These are phyloP conservation scores for Cataglyphis rosenhaueri DNA, from an alignment of 2,888 invertebrate species.

Conservation along the genomic window DNA sequence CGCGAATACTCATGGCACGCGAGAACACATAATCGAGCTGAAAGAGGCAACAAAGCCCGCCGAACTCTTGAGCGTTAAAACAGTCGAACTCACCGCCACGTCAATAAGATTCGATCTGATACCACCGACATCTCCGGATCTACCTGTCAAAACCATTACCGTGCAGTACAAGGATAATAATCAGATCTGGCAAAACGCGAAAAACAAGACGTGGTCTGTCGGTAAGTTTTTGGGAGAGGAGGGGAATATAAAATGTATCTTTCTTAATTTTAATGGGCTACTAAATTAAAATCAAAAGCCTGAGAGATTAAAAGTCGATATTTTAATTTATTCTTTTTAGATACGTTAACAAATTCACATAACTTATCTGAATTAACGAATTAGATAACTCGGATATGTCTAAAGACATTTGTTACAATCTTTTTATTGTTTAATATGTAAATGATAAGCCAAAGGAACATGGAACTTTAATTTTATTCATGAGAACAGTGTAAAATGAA, in stretches of 20 bases:
- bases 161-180: conserved; percentile 92
- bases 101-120: conserved; percentile 93
- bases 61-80: conserved; percentile 88
- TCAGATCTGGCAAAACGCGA: conserved; percentile 91
- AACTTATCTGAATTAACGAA: neutral
- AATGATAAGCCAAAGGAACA: neutral
- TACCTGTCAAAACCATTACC: conserved; percentile 91
- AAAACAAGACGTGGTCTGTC: conserved; percentile 77
- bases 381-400: neutral
- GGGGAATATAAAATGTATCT: neutral
- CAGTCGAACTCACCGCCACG: conserved; percentile 92
- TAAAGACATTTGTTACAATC: neutral
- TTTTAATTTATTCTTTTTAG: neutral
- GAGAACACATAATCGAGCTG: conserved; percentile 89
- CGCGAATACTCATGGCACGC: conserved; percentile 91
- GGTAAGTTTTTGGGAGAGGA: conserved; percentile 62
- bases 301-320: neutral
- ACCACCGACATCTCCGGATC: conserved; percentile 90
- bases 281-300: neutral
- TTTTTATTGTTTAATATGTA: neutral
- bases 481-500: neutral
- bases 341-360: neutral
- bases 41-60: conserved; percentile 91
- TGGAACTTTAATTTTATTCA: conserved; percentile 4
- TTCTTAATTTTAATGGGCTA: neutral